Conservation (phyloP, 2,888 invertebrate species). For the Tillus elongatus region DNA sequence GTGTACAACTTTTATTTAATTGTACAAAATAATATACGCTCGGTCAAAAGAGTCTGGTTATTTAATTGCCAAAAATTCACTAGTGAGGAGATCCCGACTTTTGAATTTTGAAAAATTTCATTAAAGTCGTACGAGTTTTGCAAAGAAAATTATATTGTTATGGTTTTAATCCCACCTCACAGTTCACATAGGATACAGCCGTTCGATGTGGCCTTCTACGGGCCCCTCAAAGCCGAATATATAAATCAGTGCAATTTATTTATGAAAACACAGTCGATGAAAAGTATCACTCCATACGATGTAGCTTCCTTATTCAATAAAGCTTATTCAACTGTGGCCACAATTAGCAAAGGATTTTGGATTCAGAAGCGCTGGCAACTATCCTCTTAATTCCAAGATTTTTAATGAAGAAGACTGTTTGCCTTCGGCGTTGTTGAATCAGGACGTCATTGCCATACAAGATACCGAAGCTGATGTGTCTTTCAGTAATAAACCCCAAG, state of each 20-base stretch:
- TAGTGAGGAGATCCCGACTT: too few relatives aligned
- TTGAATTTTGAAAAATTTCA: too few relatives aligned
- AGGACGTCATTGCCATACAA: conserved; percentile 10
- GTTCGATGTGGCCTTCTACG: too few relatives aligned
- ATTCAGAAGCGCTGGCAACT: conserved; percentile 10
- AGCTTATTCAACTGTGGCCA: too few relatives aligned
- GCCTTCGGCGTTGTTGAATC: conserved; percentile 9
- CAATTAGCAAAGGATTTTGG: conserved; percentile 11
- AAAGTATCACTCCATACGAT: conserved; percentile 11
- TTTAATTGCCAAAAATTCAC: too few relatives aligned
- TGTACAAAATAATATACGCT: too few relatives aligned
- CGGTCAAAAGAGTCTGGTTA: too few relatives aligned
- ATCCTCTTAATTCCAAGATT: conserved; percentile 12
- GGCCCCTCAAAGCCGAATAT: conserved; percentile 12
- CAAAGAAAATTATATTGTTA: conserved; percentile 13
- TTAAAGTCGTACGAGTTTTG: conserved; percentile 23
- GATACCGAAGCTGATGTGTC: too few relatives aligned
- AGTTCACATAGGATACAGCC: conserved; percentile 7
- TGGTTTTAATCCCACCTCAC: conserved; percentile 7
- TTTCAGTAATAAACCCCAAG: too few relatives aligned
- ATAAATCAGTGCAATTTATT: conserved; percentile 13
- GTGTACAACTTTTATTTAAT: too few relatives aligned
- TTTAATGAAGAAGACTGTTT: conserved; percentile 12
- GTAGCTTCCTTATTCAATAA: conserved; percentile 12
- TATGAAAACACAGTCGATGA: conserved; percentile 11